Conservation (phyloP, 2,797 vertebrate genomes). For the Phyllotis vaccarum region DNA sequence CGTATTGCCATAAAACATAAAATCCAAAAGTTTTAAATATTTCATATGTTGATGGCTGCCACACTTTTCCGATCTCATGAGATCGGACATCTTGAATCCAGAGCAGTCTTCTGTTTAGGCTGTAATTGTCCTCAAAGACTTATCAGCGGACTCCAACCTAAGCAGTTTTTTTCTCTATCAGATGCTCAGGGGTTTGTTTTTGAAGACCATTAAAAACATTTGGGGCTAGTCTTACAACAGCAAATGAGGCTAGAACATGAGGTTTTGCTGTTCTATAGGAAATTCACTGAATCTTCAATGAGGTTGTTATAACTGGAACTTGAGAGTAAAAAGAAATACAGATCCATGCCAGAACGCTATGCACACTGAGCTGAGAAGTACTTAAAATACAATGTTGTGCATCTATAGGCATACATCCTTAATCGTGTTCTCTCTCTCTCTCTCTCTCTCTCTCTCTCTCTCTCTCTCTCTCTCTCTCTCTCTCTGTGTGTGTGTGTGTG, state of each 20-base stretch:
- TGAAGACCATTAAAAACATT: conserved; percentile 20
- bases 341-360: conserved; percentile 27
- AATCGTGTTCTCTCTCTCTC: background rate
- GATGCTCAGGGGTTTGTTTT: conserved; percentile 64
- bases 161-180: conserved; percentile 61
- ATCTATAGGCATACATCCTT: background rate
- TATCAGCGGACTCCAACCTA: background rate
- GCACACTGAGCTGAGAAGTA: background rate
- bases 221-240: conserved; percentile 19
- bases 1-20: conserved; percentile 57
- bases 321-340: background rate
- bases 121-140: conserved; percentile 30
- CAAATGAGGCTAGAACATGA: background rate
- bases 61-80: conserved; percentile 4
- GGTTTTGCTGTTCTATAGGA: background rate
- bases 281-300: conserved; percentile 37
- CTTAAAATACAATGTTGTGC: background rate
- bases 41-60: background rate
- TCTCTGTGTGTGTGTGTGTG: background rate
- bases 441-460: background rate
- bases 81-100: conserved; percentile 46
- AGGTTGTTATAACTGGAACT: conserved; percentile 9
- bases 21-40: conserved; percentile 56
- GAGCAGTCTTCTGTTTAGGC: background rate
- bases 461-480: background rate